Evolutionary conservation across 53 echinoderm and acorn worm genomes (phyloP), one percentile per base, ranked within the genome.

Genomic region (Stichopus horrens): DNA sequence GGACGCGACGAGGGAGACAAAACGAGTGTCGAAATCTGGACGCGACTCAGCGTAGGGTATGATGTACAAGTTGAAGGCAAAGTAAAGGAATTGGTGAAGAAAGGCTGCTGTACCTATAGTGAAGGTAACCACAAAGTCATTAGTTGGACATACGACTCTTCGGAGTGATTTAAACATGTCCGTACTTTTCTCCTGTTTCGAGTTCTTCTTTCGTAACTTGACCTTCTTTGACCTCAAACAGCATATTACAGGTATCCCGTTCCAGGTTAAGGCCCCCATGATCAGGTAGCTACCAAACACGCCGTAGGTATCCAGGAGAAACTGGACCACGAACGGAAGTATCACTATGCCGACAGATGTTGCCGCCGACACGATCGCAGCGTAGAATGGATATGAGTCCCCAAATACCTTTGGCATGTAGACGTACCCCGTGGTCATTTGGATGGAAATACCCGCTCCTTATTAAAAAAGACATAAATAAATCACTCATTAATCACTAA

Each of bases 21-120:
- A 37, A 5, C 21, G 18, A 0, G 83, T 18, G 10, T 22, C 5
- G 7, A 71, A 71, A 16, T 71, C n/a, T 21, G 57, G 21, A 5
- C 18, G 85, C 4, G 52, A 51, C 68, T 85, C 68, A 13, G 66
- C 67, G 7, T 14, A 85, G 3, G 85, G 85, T 18, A 85, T 85
- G 19, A 85, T 63, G 85, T 59, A 85, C 10, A 85, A 59, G 54
- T 68, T 85, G 16, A 85, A 85, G 67, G 85, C 67, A 52, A 85
- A 85, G 65, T 85, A 85, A 8, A 37, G 18, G 6, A 85, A 67
- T 23, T 85, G 85, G 58, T 85, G 85, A 5, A 65, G 11, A 5
- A 85, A 23, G 6, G 20, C 60, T 2, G 68, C 10, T 52, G 51
- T 10, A 23, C 23, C 52, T 16, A 85, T 23, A 4, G 85, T 14